Evolutionary conservation across 2,797 vertebrate genomes (phyloP).

Genomic region (Sebastes taczanowskii): DNA sequence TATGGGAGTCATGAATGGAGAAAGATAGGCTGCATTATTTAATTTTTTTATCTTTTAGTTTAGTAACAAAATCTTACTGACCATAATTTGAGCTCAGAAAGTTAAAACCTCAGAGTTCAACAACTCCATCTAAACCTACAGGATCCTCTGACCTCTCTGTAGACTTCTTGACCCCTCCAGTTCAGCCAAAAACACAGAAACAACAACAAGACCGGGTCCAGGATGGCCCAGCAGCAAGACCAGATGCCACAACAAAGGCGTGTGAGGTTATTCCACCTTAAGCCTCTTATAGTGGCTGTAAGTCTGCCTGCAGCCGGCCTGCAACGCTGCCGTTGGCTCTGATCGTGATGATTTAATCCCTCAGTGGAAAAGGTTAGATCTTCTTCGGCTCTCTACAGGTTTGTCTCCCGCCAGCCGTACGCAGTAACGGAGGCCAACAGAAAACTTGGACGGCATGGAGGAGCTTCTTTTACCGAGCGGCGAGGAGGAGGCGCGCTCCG

Average conservation of each 20-base stretch:
- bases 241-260: slow-evolving; percentile 55
- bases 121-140: not conserved
- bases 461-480: slow-evolving; percentile 75
- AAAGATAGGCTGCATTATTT: not conserved
- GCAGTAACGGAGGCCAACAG: not conserved
- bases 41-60: not conserved
- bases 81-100: not conserved
- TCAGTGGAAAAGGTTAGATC: slow-evolving; percentile 42
- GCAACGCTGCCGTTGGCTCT: slow-evolving; percentile 20
- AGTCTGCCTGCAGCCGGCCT: slow-evolving; percentile 40
- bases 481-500: slow-evolving; percentile 66
- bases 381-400: slow-evolving; percentile 15
- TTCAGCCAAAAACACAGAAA: not conserved
- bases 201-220: not conserved
- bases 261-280: slow-evolving; percentile 60
- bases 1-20: not conserved
- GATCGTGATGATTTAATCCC: slow-evolving; percentile 69
- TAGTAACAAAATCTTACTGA: too few species aligned
- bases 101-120: not conserved
- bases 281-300: slow-evolving; percentile 74
- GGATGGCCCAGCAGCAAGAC: slow-evolving; percentile 4
- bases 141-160: not conserved
- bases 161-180: not conserved
- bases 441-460: slow-evolving; percentile 67
- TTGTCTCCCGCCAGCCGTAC: slow-evolving; percentile 43